Evolutionary conservation across 2,888 invertebrate genomes (phyloP).

Genomic region (Boloria euphrosyne): DNA sequence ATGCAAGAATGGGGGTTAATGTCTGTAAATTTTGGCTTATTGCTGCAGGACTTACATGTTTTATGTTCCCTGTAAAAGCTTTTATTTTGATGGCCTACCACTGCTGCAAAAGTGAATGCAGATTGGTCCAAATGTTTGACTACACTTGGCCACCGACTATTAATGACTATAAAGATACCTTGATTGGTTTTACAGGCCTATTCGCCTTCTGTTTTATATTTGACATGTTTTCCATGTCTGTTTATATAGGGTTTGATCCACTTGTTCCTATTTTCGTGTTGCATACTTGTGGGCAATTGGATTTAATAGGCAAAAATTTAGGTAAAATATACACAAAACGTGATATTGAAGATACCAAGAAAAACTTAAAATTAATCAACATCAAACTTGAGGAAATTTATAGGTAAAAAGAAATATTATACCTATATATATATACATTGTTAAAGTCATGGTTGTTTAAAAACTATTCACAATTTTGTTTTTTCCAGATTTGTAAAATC

Average conservation of each 20-base stretch:
- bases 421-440: background rate
- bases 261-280: conserved; percentile 64
- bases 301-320: conserved; percentile 55
- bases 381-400: conserved; percentile 57
- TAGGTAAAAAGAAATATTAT: conserved; percentile 46
- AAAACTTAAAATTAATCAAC: conserved; percentile 55
- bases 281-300: conserved; percentile 64
- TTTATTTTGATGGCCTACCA: conserved; percentile 52
- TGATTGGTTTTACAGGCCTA: conserved; percentile 14
- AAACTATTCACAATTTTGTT: background rate
- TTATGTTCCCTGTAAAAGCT: conserved; percentile 58
- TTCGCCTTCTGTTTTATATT: conserved; percentile 42
- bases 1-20: conserved; percentile 49
- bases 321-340: conserved; percentile 47
- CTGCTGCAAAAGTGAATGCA: conserved; percentile 48
- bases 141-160: conserved; percentile 52
- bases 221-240: conserved; percentile 48
- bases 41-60: conserved; percentile 45
- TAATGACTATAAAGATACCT: conserved; percentile 49
- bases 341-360: conserved; percentile 44
- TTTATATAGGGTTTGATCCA: conserved; percentile 65
- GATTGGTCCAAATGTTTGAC: conserved; percentile 57
- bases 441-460: background rate
- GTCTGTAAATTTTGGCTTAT: conserved; percentile 57
- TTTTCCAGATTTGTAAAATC: conserved; percentile 33